Evolutionary conservation across 2,113 vertebrate genomes (phyloP).

Genomic region (Scytalopus superciliaris): DNA sequence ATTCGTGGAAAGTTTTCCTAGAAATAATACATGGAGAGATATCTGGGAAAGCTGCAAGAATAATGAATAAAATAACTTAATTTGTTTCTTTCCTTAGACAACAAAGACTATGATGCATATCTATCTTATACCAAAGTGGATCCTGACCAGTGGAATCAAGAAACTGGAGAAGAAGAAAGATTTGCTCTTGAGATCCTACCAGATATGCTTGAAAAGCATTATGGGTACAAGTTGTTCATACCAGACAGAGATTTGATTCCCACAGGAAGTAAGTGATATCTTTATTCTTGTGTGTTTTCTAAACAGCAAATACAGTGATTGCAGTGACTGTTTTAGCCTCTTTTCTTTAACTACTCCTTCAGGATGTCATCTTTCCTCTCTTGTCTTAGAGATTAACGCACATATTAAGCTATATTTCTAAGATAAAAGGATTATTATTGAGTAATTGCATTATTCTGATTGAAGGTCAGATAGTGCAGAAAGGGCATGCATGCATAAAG

Average conservation of each 20-base stretch:
- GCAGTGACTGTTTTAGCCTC: not conserved
- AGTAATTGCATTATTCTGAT: not conserved
- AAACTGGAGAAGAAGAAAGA: constrained; percentile 95
- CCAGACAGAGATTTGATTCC: constrained; percentile 98
- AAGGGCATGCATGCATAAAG: not conserved
- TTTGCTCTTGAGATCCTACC: constrained; percentile 97
- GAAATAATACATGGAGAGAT: not conserved
- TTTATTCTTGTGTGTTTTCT: not conserved
- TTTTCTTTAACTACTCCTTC: not conserved
- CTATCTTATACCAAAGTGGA: constrained; percentile 99
- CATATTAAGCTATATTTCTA: not conserved
- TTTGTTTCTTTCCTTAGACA: constrained; percentile 76
- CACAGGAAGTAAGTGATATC: constrained; percentile 90
- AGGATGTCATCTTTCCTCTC: not conserved
- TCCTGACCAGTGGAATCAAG: constrained; percentile 97
- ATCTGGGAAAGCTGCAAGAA: not conserved
- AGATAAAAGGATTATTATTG: not conserved
- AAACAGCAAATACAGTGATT: not conserved
- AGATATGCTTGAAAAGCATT: constrained; percentile 98
- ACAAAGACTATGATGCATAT: constrained; percentile 98
- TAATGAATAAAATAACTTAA: not conserved
- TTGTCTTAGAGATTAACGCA: not conserved
- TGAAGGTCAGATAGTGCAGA: not conserved
- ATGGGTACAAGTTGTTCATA: constrained; percentile 98
- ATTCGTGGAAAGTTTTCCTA: not conserved